Evolutionary conservation across 2,888 invertebrate species (phyloP).

Genomic region (Galeruca laticollis): DNA sequence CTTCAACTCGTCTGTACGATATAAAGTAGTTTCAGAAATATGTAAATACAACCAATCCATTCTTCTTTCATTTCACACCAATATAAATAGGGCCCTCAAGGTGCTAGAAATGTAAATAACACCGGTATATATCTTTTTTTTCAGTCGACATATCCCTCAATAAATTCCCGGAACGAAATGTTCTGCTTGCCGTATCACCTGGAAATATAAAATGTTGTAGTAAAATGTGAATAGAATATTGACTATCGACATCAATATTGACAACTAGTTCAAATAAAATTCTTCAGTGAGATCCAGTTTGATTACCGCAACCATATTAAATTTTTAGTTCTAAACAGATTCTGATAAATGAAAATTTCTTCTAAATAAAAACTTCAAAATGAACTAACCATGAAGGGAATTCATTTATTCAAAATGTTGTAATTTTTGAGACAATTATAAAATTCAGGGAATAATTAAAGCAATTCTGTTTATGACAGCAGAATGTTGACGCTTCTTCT

Average conservation of each 20-base stretch:
- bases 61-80: background rate
- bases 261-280: background rate
- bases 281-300: background rate
- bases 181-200: background rate
- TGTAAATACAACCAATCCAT: background rate
- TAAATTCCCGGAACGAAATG: slow-evolving; percentile 1
- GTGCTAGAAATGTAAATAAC: background rate
- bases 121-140: background rate
- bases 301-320: background rate
- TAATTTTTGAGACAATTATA: too few species aligned
- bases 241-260: slow-evolving; percentile 4
- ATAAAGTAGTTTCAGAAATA: background rate
- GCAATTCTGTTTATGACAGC: too few species aligned
- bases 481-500: too few species aligned
- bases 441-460: too few species aligned
- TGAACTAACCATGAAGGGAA: too few species aligned
- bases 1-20: too few species aligned
- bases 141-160: background rate
- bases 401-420: too few species aligned
- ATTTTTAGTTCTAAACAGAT: too few species aligned
- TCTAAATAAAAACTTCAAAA: too few species aligned
- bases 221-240: background rate
- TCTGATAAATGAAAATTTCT: too few species aligned
- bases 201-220: background rate
- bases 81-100: background rate